Base-by-base conservation (phyloP, 2,888 invertebrate species). In the Psylliodes chrysocephalus region DNA sequence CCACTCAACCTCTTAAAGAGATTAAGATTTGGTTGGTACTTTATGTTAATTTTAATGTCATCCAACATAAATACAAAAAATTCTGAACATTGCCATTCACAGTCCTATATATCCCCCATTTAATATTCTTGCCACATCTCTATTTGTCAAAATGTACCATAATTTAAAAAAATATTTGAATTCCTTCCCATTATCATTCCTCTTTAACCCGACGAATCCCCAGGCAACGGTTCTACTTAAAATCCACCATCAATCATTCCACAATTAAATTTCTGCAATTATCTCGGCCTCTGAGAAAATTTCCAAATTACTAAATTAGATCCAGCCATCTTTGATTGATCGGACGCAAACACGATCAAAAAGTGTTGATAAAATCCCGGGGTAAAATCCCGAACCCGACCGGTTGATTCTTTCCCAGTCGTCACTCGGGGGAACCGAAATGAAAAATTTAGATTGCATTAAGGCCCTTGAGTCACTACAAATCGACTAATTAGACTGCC, bases 361-460 rank as follows among this genome's bases (percentile, higher is more conserved):
- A 69, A 69, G 65, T 67, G 67, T 67, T 65, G 44, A 66, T 63
- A 60, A 59, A 65, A 63, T 18, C 18, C 42, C 47, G 47, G 54
- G 47, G 28, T 30, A 28, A 46, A 56, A 49, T 49, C 28, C 47
- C 49, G 46, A 8, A 46, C 46, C 55, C 52, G 17, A 46, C 46
- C 55, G 56, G 61, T 60, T 61, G 75, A 78, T 79, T 79, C 80
- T 81, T 80, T 77, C 49, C 46, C 76, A 74, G 69, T 74, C 63
- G 67, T 78, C 76, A 78, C n/a, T 75, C 74, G 77, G 75, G 78
- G 75, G 72, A 73, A 51, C 28, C 51, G 55, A 77, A 81, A 82
- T 82, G 82, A 83, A 82, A 82, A 84, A 84, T 83, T 84, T 82
- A 83, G 82, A 83, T 84, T 83, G 82, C 83, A 82, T 83, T 82